Conservation (phyloP, 2,888 invertebrate species). For the Phasia obesa region DNA sequence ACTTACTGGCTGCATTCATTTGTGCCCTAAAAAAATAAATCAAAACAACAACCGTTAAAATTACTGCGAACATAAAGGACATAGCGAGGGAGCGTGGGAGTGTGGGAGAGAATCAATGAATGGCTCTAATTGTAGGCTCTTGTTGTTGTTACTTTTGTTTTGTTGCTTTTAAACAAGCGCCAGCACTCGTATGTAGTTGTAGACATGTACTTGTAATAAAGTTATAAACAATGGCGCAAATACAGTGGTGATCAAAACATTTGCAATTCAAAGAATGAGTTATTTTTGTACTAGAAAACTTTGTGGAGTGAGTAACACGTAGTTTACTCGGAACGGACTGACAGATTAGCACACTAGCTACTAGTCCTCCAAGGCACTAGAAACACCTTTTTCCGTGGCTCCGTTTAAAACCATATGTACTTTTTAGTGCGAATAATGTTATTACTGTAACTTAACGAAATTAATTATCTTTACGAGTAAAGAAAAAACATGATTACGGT, state of each 20-base stretch:
- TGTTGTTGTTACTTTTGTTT: background rate
- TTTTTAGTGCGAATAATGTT: too few relatives aligned
- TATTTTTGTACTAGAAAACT: too few relatives aligned
- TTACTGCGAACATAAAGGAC: background rate
- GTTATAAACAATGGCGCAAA: background rate
- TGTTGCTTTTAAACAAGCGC: background rate
- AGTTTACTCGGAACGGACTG: too few relatives aligned
- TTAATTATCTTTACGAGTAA: too few relatives aligned
- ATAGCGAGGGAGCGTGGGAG: background rate
- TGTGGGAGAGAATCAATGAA: slow-evolving; percentile 5
- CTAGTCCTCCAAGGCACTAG: too few relatives aligned
- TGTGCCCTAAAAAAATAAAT: background rate
- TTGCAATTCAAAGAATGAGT: too few relatives aligned
- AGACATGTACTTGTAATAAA: background rate
- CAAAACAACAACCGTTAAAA: slow-evolving; percentile 19
- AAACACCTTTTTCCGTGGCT: too few relatives aligned
- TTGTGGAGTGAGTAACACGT: too few relatives aligned
- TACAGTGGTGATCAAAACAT: background rate
- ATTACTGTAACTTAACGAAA: too few relatives aligned
- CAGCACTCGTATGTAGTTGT: background rate
- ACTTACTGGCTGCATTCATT: background rate
- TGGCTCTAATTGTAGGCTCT: slow-evolving; percentile 20
- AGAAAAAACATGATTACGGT: too few relatives aligned
- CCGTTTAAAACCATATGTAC: too few relatives aligned
- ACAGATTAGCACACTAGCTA: too few relatives aligned